phyloP scores from a whole-genome alignment of 2,113 vertebrate species.

The Phyllostomus discolor region DNA sequence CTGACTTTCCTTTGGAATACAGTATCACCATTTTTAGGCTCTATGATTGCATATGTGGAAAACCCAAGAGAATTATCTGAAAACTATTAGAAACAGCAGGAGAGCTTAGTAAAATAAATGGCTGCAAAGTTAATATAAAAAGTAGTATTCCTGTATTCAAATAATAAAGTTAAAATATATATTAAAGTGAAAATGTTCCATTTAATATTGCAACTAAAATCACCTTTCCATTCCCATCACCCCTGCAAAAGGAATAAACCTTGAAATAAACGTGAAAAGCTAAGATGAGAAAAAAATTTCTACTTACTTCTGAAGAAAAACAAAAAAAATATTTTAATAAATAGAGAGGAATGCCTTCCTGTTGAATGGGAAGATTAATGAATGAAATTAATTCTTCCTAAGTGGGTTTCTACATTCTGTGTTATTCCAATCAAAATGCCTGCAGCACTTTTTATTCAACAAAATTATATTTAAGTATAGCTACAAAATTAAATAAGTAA shows the following conservation, averaged over 20 bases:
- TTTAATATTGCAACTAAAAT: conserved; percentile 3
- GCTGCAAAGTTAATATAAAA: neutral
- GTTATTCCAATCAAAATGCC: neutral
- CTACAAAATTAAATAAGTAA: neutral
- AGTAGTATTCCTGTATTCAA: neutral
- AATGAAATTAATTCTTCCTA: neutral
- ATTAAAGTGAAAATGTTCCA: neutral
- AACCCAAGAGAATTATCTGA: neutral
- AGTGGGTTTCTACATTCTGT: neutral
- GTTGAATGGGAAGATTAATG: neutral
- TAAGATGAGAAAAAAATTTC: neutral
- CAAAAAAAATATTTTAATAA: neutral
- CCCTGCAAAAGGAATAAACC: neutral
- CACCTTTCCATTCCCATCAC: neutral
- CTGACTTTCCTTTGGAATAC: neutral
- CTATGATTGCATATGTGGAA: neutral
- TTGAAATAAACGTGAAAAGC: conserved; percentile 14
- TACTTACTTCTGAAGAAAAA: conserved; percentile 11
- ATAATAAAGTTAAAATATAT: neutral
- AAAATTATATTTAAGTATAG: conserved; percentile 33
- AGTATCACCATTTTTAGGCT: neutral
- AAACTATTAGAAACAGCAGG: neutral
- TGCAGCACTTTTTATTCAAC: neutral
- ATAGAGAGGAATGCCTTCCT: neutral
- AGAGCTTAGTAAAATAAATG: neutral